Conservation (phyloP, 2,113 vertebrate species). For the Rhynchomys soricoides region DNA sequence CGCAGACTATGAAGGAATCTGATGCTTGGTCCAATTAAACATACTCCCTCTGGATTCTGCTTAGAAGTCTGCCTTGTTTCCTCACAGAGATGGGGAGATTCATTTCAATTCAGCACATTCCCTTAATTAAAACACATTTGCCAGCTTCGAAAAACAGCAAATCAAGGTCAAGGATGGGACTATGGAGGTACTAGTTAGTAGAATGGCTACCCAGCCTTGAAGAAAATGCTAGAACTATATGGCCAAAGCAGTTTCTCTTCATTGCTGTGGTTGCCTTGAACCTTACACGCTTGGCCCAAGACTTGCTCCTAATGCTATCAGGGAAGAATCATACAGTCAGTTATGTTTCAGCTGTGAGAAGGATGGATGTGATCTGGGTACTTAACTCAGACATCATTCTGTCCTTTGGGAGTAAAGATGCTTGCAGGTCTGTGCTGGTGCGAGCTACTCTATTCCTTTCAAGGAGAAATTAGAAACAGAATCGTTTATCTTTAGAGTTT, state of each 20-base stretch:
- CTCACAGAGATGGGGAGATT: constrained; percentile 6
- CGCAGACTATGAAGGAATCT: constrained; percentile 55
- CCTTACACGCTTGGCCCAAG: not conserved
- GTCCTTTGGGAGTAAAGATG: not conserved
- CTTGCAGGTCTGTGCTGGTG: not conserved
- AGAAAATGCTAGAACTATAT: constrained; percentile 20
- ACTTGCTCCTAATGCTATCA: not conserved
- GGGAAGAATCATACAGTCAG: not conserved
- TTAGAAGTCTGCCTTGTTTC: constrained; percentile 49
- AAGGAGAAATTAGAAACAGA: too few species aligned
- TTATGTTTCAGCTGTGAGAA: not conserved
- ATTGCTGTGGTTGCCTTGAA: not conserved
- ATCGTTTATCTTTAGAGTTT: not conserved
- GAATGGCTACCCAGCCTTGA: not conserved
- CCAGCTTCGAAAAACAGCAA: not conserved
- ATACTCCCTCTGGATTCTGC: constrained; percentile 26
- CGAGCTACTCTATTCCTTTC: not conserved
- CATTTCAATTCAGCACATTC: constrained; percentile 27
- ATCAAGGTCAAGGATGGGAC: not conserved
- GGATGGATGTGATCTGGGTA: not conserved
- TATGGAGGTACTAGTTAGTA: constrained; percentile 19
- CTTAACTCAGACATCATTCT: not conserved
- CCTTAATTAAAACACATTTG: not conserved
- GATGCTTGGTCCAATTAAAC: constrained; percentile 62
- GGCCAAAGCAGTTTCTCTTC: not conserved